Evolutionary conservation across 2,888 invertebrate species (phyloP), one percentile per base, ranked within the genome.

Genomic region (Diabrotica balteata): DNA sequence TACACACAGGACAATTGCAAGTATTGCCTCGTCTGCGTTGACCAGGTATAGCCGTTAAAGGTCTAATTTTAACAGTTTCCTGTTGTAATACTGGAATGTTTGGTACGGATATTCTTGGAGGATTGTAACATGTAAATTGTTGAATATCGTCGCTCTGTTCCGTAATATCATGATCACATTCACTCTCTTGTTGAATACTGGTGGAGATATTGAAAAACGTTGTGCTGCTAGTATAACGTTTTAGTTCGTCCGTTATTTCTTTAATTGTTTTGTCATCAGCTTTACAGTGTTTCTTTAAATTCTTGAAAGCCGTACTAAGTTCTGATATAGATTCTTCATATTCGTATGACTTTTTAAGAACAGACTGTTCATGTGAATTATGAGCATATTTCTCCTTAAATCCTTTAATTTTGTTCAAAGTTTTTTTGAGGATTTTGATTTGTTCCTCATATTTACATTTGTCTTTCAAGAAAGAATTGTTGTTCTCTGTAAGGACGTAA

Each of bases 261-360:
- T 78, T 75, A 62, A 83, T 83, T 75, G 82, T 76, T 43, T 72
- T 74, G 71, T 83, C 83, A 63, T 83, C 82, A 7, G 79, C 77
- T 61, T 75, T 78, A 65, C 82, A 82, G 66, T 82, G 82, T 43
- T 77, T 72, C 68, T 81, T 78, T 17, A 83, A 71, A 51, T 76
- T 77, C 5, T 72, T 68, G 51, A 83, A 69, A 10, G 82, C 80
- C 68, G 81, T 67, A 66, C 81, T 78, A 51, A 83, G 64, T 8
- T 78, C 79, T 0, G 79, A 79, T 74, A 79, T 75, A 1, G 79
- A 77, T 49, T 76, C 74, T 9, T 74, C 75, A 60, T 77, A 78
- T 4, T 66, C 67, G 1, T 76, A 74, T 0, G 77, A 75, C 59
- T 75, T 70, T 62, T 78, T 77, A 2, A 75, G 72, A 17, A 75